Evolutionary conservation across 2,797 vertebrate genomes (phyloP), one percentile per base, ranked within the genome.

Genomic region (Eptatretus atami): DNA sequence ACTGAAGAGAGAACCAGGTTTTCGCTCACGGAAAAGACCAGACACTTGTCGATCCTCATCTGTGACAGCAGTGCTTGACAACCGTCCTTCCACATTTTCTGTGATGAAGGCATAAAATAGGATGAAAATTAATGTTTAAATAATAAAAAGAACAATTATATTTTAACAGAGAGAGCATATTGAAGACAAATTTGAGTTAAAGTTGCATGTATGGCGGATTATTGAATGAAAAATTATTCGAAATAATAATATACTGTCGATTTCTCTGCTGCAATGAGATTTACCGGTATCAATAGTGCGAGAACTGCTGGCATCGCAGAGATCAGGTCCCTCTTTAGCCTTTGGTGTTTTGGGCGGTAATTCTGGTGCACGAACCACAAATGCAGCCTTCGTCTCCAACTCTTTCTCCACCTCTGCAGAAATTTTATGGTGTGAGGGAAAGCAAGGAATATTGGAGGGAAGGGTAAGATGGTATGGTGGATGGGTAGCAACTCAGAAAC

Each of bases 321-420:
- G 70, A 15, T 99, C 92, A 3, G 65, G 65, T 63, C 74, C 66
- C 2, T 99, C 87, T 67, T 78, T 79, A 75, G 70, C 82, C 65
- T 98, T 86, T 4, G 77, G 71, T 2, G 86, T 95, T 75, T 96
- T 99, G 67, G 90, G 96, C 65, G 90, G 92, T 66, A 99, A 76
- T 72, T 94, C 81, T 1, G 90, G 92, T 54, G 90, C 90, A 72
- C 93, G 83, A 63, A 87, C 82, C 68, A 79, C 70, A 64, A 77
- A 82, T 69, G 80, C 73, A 44, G 79, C 81, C 69, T 88, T 87
- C 67, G 95, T 96, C 6, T 86, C 90, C 73, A 96, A 69, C 65
- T 99, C 92, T 72, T 95, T 95, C 68, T 99, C 92, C 73, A 99
- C 92, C 76, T 99, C 92, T 99, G 72, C 63, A 74, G 71, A 1